Evolutionary conservation across 2,113 vertebrate genomes (phyloP), one percentile per base, ranked within the genome.

Genomic region (Nerophis lumbriciformis): DNA sequence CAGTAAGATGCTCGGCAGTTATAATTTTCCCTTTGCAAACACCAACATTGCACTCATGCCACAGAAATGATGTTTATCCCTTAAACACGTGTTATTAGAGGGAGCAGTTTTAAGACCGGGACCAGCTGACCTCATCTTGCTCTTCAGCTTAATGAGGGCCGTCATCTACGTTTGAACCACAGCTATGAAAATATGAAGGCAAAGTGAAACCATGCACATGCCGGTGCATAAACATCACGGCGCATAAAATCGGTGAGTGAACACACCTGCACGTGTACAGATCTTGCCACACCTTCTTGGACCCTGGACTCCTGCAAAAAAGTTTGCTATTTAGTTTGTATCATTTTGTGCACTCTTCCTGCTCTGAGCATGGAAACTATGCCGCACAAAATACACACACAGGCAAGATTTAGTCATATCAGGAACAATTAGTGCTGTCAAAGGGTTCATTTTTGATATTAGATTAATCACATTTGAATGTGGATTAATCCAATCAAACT

Each of bases 141-240:
- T 10, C 47, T 70, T 6, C 15, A 13, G 53, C 54, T 72, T 77
- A 64, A 77, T 3, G 13, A 62, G 61, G 66, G 66, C 59, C 71
- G 65, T 65, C 65, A 63, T 68, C 53, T 48, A 45, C 15, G 67
- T 63, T 61, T 21, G 71, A 63, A 63, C 39, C 16, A 28, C 77
- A 80, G 72, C 77, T 80, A 76, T 64, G 58, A 80, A 82, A 76
- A 80, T 64, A 78, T 61, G 9, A 36, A 61, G 53, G 74, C 65
- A 55, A 76, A 60, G 7, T 63, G 58, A 42, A 65, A 72, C 15
- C 64, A 65, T 55, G 61, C 42, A 19, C 9, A 5, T 8, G 7
- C 57, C 39, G 53, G 15, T 51, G 44, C 49, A 70, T 37, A 67
- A 72, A 72, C 63, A 55, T 45, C 5, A 50, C 0, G 44, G 55